Evolutionary conservation across 2,113 vertebrate genomes (phyloP), one percentile per base, ranked within the genome.

Genomic region (Rhynchopsitta pachyrhyncha): DNA sequence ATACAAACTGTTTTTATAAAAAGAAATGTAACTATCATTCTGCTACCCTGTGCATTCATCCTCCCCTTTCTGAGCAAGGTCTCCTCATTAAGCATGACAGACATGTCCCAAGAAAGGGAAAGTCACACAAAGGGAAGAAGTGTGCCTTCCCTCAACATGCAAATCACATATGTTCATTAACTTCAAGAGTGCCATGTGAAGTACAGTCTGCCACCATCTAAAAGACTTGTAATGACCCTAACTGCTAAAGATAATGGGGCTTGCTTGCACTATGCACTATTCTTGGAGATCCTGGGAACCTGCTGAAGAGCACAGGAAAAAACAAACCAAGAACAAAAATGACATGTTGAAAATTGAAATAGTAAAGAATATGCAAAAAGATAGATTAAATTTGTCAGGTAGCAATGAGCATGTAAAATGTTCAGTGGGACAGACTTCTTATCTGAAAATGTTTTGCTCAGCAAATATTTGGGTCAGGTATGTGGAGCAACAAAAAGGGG

Each of bases 91-190:
- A 85, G 92, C 66, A 91, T 97, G 95, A 94, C 86, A 97, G 90
- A 63, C 96, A 60, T 95, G 95, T 94, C 94, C 93, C 86, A 88
- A 91, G 84, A 94, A 97, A 91, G 88, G 33, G 63, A 93, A 96
- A 95, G 86, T 94, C 94, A 84, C 88, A 97, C 95, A 97, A 97
- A 97, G 88, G 95, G 87, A 96, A 95, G 95, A 97, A 96, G 95
- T 96, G 95, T 96, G 96, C 95, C 95, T 93, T 95, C 76, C 84
- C 75, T 97, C 94, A 50, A 97, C 94, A 96, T 96, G 96, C 96
- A 97, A 97, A 96, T 97, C 95, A 95, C 96, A 97, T 90, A 93
- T 96, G 95, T 97, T 97, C 95, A 97, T 97, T 97, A 97, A 96
- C 96, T 97, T 97, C 88, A 86, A 95, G 93, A 96, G 93, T 92